Conservation (phyloP, 2,888 invertebrate species). For the Gari tellinella region DNA sequence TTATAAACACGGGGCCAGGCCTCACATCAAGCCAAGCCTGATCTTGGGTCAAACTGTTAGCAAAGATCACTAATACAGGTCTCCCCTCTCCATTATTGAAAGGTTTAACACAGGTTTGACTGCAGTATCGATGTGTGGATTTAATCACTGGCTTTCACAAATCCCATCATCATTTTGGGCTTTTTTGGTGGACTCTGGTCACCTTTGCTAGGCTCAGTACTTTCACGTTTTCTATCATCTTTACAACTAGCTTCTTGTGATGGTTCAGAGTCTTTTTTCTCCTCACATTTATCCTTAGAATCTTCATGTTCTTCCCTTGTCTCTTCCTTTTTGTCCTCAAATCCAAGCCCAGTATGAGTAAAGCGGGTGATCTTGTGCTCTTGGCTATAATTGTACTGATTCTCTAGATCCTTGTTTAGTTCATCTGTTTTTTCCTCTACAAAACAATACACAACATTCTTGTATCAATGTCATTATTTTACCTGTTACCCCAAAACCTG, state of each 20-base stretch:
- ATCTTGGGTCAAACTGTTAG: too few relatives aligned
- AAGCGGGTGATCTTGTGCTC: slow-evolving; percentile 75
- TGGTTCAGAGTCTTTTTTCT: slow-evolving; percentile 22
- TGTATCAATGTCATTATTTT: too few relatives aligned
- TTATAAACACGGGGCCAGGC: too few relatives aligned
- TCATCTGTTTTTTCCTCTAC: slow-evolving; percentile 64
- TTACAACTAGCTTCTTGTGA: background rate
- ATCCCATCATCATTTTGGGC: slow-evolving; percentile 69
- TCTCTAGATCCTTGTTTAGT: slow-evolving; percentile 72
- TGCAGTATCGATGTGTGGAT: background rate
- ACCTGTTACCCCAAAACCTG: too few relatives aligned
- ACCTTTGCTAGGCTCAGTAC: slow-evolving; percentile 28
- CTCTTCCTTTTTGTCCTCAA: slow-evolving; percentile 53
- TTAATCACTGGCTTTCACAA: slow-evolving; percentile 74
- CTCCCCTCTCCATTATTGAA: too few relatives aligned
- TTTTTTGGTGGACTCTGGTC: slow-evolving; percentile 41
- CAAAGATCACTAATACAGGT: too few relatives aligned
- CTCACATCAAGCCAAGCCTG: too few relatives aligned
- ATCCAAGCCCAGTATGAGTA: slow-evolving; percentile 81
- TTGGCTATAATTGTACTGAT: slow-evolving; percentile 79
- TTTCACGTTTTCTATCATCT: slow-evolving; percentile 41
- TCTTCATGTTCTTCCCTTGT: slow-evolving; percentile 13
- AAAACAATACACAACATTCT: too few relatives aligned
- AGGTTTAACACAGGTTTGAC: background rate
- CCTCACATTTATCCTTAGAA: slow-evolving; percentile 32